A percentile compares a stretch with the other conserved stretches of the same genome.
These are phyloP conservation scores for Haliclystus octoradiatus DNA, from an alignment of 30 jellyfish, hydroid and myxozoan genomes.

Conservation along the genomic window DNA sequence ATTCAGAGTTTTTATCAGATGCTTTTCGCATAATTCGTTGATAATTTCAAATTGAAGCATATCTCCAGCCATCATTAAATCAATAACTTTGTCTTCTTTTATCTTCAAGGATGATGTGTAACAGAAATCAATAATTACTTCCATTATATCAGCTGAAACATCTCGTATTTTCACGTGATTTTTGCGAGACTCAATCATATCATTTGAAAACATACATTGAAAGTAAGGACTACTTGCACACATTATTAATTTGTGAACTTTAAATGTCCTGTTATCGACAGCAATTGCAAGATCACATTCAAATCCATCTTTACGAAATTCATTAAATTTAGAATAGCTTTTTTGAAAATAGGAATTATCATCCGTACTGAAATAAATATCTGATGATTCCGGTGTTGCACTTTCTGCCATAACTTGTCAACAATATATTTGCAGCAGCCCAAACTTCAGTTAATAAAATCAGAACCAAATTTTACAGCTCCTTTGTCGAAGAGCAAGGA, in stretches of 20 bases:
- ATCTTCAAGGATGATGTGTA: constrained; percentile 42
- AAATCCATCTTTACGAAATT: too few species aligned
- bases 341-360: too few species aligned
- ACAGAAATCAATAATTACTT: constrained; percentile 38
- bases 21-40: constrained; percentile 40
- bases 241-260: constrained; percentile 32
- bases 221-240: constrained; percentile 69
- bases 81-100: constrained; percentile 33
- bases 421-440: too few species aligned
- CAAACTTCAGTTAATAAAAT: too few species aligned
- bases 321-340: too few species aligned
- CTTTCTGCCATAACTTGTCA: too few species aligned
- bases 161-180: constrained; percentile 38
- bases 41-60: constrained; percentile 62
- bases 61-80: constrained; percentile 64
- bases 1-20: constrained; percentile 34
- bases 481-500: too few species aligned
- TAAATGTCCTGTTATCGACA: constrained; percentile 32
- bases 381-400: too few species aligned
- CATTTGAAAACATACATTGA: too few species aligned
- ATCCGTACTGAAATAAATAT: too few species aligned
- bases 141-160: constrained; percentile 21
- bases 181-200: constrained; percentile 44
- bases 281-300: constrained; percentile 54
- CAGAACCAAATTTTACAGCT: too few species aligned